Evolutionary conservation across 2,113 vertebrate species (phyloP).

Genomic region (Columba livia): DNA sequence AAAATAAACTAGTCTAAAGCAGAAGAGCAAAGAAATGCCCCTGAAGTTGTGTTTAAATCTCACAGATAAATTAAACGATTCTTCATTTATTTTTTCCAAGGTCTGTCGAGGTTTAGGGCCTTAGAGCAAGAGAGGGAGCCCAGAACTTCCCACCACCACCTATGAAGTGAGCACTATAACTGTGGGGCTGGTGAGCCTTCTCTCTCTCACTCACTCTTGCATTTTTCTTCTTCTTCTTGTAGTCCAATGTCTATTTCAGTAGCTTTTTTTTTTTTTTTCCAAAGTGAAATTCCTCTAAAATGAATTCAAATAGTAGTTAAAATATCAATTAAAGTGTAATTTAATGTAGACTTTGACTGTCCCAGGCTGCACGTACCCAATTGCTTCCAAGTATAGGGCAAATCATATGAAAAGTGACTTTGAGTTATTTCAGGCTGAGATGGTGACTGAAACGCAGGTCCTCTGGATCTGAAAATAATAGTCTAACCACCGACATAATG

Average conservation of each 20-base stretch:
- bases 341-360: not conserved
- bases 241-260: not conserved
- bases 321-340: not conserved
- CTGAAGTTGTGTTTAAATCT: not conserved
- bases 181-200: not conserved
- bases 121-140: not conserved
- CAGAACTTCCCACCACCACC: not conserved
- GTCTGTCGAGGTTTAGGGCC: not conserved
- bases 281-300: not conserved
- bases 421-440: not conserved
- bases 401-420: not conserved
- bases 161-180: not conserved
- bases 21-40: not conserved
- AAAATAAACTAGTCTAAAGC: not conserved
- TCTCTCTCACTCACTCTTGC: not conserved
- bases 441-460: not conserved
- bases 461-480: not conserved
- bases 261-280: not conserved
- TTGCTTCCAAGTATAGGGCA: not conserved
- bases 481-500: not conserved
- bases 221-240: not conserved
- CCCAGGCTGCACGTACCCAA: fast-evolving
- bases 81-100: not conserved
- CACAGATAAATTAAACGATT: not conserved
- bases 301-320: not conserved